Percentiles rank a stretch among this genome's conserved stretches.
phyloP scores from a whole-genome alignment of 2,113 vertebrate genomes.

The Okapia johnstoni region DNA sequence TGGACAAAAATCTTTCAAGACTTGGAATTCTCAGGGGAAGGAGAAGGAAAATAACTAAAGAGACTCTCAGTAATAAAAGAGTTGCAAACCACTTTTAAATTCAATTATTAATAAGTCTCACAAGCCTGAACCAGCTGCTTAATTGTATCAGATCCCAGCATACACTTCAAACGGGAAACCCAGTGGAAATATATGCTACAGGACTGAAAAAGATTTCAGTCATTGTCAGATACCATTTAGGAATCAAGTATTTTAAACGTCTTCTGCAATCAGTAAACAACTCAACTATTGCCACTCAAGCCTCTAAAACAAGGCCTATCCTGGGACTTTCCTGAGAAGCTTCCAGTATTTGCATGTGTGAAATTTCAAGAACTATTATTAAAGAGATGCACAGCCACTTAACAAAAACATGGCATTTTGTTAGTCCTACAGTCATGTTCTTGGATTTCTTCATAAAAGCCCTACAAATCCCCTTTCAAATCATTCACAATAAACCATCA shows the following conservation, averaged over 20 bases:
- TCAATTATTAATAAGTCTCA: not conserved
- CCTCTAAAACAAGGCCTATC: not conserved
- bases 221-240: not conserved
- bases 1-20: conserved; percentile 33
- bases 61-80: not conserved
- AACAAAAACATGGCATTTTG: not conserved
- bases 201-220: conserved; percentile 1
- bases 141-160: not conserved
- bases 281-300: not conserved
- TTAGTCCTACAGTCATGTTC: not conserved
- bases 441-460: conserved; percentile 40
- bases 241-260: conserved; percentile 5
- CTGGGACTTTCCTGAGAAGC: not conserved
- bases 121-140: not conserved
- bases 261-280: not conserved
- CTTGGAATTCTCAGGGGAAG: not conserved
- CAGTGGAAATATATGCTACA: not conserved
- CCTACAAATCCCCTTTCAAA: not conserved
- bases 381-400: not conserved
- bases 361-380: conserved; percentile 10
- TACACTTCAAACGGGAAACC: not conserved
- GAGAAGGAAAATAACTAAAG: not conserved
- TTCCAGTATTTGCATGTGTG: not conserved
- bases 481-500: conserved; percentile 27
- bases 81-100: not conserved